Percentiles rank a stretch among this genome's conserved stretches.
phyloP scores from a whole-genome alignment of 1,140 invertebrate species.

The Pectinophora gossypiella region DNA sequence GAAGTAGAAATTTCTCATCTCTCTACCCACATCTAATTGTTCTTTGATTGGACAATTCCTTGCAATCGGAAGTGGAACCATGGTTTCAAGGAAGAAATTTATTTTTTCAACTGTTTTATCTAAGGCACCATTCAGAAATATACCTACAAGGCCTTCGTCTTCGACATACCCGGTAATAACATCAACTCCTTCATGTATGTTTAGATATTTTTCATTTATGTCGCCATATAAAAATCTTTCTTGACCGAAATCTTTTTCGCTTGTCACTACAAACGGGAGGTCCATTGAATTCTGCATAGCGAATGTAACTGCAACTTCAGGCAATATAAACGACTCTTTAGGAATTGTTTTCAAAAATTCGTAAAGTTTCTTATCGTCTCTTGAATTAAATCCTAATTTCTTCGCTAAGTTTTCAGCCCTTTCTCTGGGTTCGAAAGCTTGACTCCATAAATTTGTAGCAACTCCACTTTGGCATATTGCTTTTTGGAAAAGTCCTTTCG shows the following conservation, averaged over 20 bases:
- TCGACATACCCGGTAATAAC: slow-evolving; percentile 39
- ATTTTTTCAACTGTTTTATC: slow-evolving; percentile 17
- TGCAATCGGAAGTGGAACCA: slow-evolving; percentile 25
- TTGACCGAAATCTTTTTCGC: slow-evolving; percentile 33
- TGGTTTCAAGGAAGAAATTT: slow-evolving; percentile 27
- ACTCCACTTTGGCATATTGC: slow-evolving; percentile 34
- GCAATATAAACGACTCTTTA: slow-evolving; percentile 17
- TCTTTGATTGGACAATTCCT: slow-evolving; percentile 9
- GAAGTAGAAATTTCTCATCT: slow-evolving; percentile 19
- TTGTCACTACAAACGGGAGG: background rate
- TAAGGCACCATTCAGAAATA: slow-evolving; percentile 6
- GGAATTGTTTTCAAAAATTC: slow-evolving; percentile 30
- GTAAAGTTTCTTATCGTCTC: slow-evolving; percentile 28
- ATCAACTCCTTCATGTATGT: slow-evolving; percentile 40
- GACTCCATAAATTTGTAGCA: slow-evolving; percentile 29
- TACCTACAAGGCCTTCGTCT: slow-evolving; percentile 33
- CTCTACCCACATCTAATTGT: slow-evolving; percentile 30
- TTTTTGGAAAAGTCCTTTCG: slow-evolving; percentile 44
- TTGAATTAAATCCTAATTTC: slow-evolving; percentile 31
- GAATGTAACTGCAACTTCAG: slow-evolving; percentile 11
- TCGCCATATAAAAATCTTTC: slow-evolving; percentile 30
- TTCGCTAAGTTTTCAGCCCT: slow-evolving; percentile 32
- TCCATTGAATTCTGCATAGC: background rate
- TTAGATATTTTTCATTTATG: slow-evolving; percentile 14
- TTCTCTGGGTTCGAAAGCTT: slow-evolving; percentile 25